These are phyloP conservation scores for Saccostrea glomerata DNA, from an alignment of 1,140 invertebrate species.

Conservation along the genomic window DNA sequence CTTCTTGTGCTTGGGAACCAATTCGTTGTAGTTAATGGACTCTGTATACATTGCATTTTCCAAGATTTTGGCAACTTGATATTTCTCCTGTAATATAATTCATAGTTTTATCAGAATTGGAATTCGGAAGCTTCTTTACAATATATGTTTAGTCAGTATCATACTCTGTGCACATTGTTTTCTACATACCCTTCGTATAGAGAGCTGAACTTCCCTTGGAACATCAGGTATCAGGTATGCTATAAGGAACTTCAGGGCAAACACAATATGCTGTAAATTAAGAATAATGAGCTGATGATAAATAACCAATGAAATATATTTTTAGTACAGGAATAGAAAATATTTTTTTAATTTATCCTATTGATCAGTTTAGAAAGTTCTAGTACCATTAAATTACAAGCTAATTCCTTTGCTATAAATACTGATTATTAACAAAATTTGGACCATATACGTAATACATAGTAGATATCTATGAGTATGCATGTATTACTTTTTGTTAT, in stretches of 20 bases:
- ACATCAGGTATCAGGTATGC: slow-evolving; percentile 78
- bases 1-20: slow-evolving; percentile 49
- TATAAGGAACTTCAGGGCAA: slow-evolving; percentile 76
- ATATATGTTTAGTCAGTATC: too few species aligned
- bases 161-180: not conserved
- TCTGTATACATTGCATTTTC: slow-evolving; percentile 43
- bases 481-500: too few species aligned
- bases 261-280: slow-evolving; percentile 78
- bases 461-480: too few species aligned
- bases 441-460: too few species aligned
- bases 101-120: not conserved
- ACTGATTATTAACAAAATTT: too few species aligned
- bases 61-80: slow-evolving; percentile 60
- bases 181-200: slow-evolving; percentile 73
- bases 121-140: not conserved
- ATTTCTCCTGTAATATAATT: slow-evolving; percentile 61
- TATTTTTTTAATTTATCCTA: too few species aligned
- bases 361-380: too few species aligned
- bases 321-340: too few species aligned
- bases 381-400: too few species aligned
- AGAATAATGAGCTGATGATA: not conserved
- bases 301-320: not conserved
- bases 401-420: too few species aligned
- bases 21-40: slow-evolving; percentile 42
- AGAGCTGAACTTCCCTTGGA: slow-evolving; percentile 70